Evolutionary conservation across 2,888 invertebrate genomes (phyloP), one percentile per base, ranked within the genome.

Genomic region (Agriopis marginaria): DNA sequence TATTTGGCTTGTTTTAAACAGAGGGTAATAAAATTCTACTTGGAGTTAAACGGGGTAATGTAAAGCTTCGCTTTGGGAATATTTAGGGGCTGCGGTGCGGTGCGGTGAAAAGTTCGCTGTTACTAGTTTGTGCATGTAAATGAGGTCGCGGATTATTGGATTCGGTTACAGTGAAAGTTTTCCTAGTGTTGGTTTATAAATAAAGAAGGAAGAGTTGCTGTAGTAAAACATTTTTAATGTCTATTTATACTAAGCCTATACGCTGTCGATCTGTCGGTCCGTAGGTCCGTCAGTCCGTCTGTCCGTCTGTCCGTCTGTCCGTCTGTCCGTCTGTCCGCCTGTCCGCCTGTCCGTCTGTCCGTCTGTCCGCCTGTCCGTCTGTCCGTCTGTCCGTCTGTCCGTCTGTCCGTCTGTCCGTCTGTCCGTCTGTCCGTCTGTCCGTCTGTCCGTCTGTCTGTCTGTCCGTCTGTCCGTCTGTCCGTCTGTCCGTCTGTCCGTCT

Each of bases 1-100:
- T 68, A 63, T 68, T 62, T 63, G 56, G 51, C 63, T 68, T 59
- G 63, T 68, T 63, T 63, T 59, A 68, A 68, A 63, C 67, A 60
- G 44, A 54, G 14, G 56, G 58, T 59, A 63, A 54, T 68, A 68
- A 68, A 68, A 68, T 63, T 53, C 63, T 63, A 63, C 44, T 58
- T 49, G 47, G 50, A 56, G 56, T 14, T 66, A 45, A 62, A 58
- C 51, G 50, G 49, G 59, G 61, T 60, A 66, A 60, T 60, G 66
- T 66, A 66, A 53, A 42, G 56, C 56, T 61, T 61, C 58, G 68
- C 63, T 68, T 58, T 63, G 53, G 59, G 63, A 63, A 68, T 68
- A 63, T 63, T 68, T 63, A 68, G 58, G 45, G 60, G 47, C 55
- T 54, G 63, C 12, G 67, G 62, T 32, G 17, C 39, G 39, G 39